These are phyloP conservation scores for Calephelis perditalis DNA, from an alignment of 2,888 invertebrate species.

Conservation along the genomic window DNA sequence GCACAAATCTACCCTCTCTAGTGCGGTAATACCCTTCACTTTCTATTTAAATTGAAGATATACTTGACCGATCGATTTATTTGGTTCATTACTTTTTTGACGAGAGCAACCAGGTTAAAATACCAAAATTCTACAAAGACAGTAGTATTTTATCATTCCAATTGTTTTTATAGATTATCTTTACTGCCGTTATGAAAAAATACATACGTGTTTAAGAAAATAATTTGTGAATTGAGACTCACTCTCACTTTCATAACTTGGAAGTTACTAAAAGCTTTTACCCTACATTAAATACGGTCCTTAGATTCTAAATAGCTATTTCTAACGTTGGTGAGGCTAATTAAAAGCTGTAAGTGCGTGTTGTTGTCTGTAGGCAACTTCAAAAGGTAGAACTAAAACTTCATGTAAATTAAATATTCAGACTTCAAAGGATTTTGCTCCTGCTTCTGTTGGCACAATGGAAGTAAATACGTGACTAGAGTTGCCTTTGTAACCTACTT, in stretches of 20 bases:
- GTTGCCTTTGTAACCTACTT: neutral
- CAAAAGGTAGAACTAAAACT: neutral
- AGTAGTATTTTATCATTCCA: too few relatives aligned
- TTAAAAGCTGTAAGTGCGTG: neutral
- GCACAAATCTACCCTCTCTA: too few relatives aligned
- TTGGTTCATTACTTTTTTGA: too few relatives aligned
- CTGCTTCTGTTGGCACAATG: neutral
- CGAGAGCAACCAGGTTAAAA: too few relatives aligned
- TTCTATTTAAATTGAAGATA: too few relatives aligned
- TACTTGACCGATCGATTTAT: too few relatives aligned
- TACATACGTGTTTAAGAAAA: neutral
- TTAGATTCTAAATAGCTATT: neutral
- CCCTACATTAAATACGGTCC: too few relatives aligned
- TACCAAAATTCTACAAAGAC: too few relatives aligned
- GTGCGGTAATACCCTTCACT: too few relatives aligned
- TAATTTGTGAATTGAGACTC: neutral
- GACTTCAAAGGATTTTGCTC: neutral
- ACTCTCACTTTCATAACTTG: neutral
- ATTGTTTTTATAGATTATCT: too few relatives aligned
- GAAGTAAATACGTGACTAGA: slow-evolving; percentile 1
- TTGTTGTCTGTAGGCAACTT: neutral
- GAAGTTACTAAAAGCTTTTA: neutral
- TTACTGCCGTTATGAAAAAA: too few relatives aligned
- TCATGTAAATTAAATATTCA: slow-evolving; percentile 3
- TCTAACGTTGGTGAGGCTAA: neutral